Evolutionary conservation across 1,140 invertebrate species (phyloP), one percentile per base, ranked within the genome.

Genomic region (Bombus haemorrhoidalis): DNA sequence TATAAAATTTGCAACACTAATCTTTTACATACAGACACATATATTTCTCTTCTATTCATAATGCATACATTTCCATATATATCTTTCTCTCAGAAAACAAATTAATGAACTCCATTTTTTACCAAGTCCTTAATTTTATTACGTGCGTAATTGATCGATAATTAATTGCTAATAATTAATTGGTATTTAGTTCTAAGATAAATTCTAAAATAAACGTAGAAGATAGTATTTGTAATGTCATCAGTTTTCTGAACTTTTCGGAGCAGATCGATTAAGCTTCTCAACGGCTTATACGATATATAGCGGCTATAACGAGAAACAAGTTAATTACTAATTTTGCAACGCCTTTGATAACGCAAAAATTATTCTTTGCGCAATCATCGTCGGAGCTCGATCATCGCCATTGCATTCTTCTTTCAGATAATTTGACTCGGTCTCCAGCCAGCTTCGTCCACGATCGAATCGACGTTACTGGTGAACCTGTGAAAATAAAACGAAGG

Each of bases 401-500:
- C 12, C 41, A 1, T 5, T 13, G 8, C 9, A 18, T 53, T 75
- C 73, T 25, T 66, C 43, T 80, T 84, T 28, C 83, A 79, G 53
- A 12, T 9, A 15, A 3, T 32, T 34, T 25, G 6, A 28, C 1
- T 2, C 10, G 13, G 25, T 5, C 10, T 22, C 3, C 47, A 43
- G 3, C 0, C 10, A 43, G 15, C 32, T 3, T n/a, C 22, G 10
- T 3, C 18, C 18, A 22, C 18, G 28, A 6, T 15, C 69, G 9
- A 34, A 22, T n/a, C 66, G 3, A 25, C 10, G n/a, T 25, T 1
- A 28, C 15, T 34, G 28, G 9, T 5, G 22, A 53, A 37, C 32
- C 83, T 84, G 53, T 9, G 80, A 84, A 79, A 72, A 84, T 22
- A 43, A 80, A 43, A 22, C 25, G 41, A 39, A 43, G 22, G 4